phyloP scores from a whole-genome alignment of 2,888 invertebrate species.

The Drosophila ustulata region DNA sequence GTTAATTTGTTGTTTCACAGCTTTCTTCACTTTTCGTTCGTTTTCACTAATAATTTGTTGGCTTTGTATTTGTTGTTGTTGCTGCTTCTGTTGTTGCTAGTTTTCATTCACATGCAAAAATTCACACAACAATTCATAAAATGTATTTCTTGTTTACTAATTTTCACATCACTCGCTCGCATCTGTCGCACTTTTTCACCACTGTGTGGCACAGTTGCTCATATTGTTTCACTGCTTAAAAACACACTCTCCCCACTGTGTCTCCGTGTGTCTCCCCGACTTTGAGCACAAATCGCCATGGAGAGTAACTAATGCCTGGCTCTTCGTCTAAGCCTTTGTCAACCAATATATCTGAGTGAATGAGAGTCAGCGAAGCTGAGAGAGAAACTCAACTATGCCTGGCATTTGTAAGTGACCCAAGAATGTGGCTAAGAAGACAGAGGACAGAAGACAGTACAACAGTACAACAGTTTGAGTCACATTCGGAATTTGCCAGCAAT shows the following conservation, averaged over 20 bases:
- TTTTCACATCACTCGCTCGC: slow-evolving; percentile 55
- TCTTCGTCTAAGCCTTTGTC: slow-evolving; percentile 38
- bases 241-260: slow-evolving; percentile 22
- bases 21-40: slow-evolving; percentile 47
- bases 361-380: slow-evolving; percentile 13
- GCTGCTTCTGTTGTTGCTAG: slow-evolving; percentile 29
- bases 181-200: slow-evolving; percentile 45
- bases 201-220: slow-evolving; percentile 66
- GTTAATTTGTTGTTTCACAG: slow-evolving; percentile 27
- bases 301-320: slow-evolving; percentile 14
- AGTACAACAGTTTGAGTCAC: slow-evolving; percentile 14
- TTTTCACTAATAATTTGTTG: slow-evolving; percentile 51
- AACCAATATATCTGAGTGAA: slow-evolving; percentile 13
- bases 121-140: slow-evolving; percentile 75
- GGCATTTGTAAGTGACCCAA: slow-evolving; percentile 41
- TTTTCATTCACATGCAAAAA: slow-evolving; percentile 78
- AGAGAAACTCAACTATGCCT: slow-evolving; percentile 38
- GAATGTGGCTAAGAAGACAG: slow-evolving; percentile 32
- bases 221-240: slow-evolving; percentile 4
- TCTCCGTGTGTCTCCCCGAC: neutral
- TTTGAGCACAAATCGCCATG: slow-evolving; percentile 25
- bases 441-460: neutral
- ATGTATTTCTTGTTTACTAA: slow-evolving; percentile 62
- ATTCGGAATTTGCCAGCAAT: slow-evolving; percentile 55
- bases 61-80: slow-evolving; percentile 5